A percentile compares a stretch with the other conserved stretches of the same genome.
phyloP scores from a whole-genome alignment of 2,888 invertebrate species.

The Lottia scabra region DNA sequence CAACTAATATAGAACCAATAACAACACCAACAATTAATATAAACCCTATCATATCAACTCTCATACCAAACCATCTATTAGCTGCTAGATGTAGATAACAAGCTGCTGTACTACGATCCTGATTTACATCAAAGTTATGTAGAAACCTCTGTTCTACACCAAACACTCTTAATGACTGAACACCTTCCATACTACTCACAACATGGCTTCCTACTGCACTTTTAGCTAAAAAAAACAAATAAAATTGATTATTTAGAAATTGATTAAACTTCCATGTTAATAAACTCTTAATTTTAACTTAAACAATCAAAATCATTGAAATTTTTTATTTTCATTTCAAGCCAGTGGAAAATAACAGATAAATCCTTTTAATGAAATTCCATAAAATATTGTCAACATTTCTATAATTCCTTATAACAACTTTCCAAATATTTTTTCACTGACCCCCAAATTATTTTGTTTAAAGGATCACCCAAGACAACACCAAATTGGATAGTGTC shows the following conservation, averaged over 20 bases:
- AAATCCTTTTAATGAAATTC: no score
- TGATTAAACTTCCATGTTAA: no score
- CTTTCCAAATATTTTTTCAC: no score
- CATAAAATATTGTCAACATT: no score
- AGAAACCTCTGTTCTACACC: conserved; percentile 46
- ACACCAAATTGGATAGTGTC: no score
- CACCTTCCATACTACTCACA: conserved; percentile 48
- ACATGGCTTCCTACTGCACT: conserved; percentile 49
- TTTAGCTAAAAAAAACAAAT: conserved; percentile 42
- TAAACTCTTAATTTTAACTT: no score
- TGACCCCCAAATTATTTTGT: no score
- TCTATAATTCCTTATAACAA: no score
- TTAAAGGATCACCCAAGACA: no score
- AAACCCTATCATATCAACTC: conserved; percentile 46
- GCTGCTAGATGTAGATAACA: conserved; percentile 48
- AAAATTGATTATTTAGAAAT: background rate
- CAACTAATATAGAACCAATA: conserved; percentile 35
- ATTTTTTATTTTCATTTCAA: no score
- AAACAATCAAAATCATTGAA: no score
- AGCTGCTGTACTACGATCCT: conserved; percentile 67
- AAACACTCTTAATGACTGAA: conserved; percentile 44
- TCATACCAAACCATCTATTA: conserved; percentile 49
- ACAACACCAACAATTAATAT: conserved; percentile 34
- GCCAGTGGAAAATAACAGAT: no score
- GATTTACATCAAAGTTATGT: conserved; percentile 54